Evolutionary conservation across 2,113 vertebrate genomes (phyloP).

Genomic region (Ceyx melanurus): DNA sequence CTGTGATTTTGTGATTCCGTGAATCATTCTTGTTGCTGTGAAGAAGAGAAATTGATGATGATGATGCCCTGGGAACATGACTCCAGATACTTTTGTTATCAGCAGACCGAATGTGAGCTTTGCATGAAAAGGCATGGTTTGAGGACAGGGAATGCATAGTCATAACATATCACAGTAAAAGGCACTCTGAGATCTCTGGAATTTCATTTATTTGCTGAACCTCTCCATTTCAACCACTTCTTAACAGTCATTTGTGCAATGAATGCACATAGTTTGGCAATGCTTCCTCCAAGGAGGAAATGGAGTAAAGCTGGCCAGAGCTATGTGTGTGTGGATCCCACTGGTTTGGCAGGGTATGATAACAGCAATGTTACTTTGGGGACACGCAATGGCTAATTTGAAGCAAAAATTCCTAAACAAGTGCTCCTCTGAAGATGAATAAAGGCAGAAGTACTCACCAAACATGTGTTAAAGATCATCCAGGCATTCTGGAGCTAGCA

Average conservation of each 20-base stretch:
- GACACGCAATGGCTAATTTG: rapidly evolving
- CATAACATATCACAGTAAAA: neutral
- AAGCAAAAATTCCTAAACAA: neutral
- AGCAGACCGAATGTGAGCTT: neutral
- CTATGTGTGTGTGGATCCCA: neutral
- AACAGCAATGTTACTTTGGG: neutral
- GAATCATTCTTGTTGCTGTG: too few species aligned
- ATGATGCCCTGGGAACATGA: neutral
- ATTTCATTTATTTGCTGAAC: slow-evolving; percentile 10
- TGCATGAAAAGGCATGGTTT: neutral
- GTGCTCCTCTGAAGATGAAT: neutral
- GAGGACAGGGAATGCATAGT: neutral
- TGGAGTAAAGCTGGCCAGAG: neutral
- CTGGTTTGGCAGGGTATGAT: neutral
- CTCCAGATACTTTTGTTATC: neutral
- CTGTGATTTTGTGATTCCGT: too few species aligned
- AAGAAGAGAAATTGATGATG: too few species aligned
- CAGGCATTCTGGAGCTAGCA: neutral
- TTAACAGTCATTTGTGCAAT: neutral
- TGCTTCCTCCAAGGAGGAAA: neutral
- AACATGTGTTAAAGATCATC: neutral
- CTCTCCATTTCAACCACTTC: neutral
- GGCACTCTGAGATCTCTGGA: neutral
- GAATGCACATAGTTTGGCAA: rapidly evolving
- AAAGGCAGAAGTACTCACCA: neutral